These are phyloP conservation scores for Paratilapia polleni DNA, from an alignment of 2,113 vertebrate genomes.

Conservation along the genomic window DNA sequence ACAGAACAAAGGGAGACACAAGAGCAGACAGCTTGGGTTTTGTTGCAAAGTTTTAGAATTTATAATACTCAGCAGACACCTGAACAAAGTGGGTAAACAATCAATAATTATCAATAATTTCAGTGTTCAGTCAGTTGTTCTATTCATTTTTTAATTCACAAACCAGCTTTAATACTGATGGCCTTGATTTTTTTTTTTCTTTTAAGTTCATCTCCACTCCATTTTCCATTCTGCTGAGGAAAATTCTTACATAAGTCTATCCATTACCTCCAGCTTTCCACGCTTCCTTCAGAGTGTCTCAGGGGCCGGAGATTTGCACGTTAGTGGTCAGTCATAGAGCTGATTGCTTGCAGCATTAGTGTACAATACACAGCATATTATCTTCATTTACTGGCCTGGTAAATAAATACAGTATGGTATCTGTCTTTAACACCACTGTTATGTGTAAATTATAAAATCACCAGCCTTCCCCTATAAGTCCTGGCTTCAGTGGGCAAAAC, in stretches of 20 bases:
- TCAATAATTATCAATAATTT: background rate
- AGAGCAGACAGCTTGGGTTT: slow-evolving; percentile 47
- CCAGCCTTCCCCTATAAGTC: background rate
- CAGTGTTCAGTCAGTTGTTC: background rate
- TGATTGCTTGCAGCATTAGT: too few relatives aligned
- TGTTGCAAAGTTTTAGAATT: slow-evolving; percentile 33
- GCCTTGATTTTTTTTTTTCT: too few relatives aligned
- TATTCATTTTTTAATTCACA: background rate
- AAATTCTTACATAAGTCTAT: background rate
- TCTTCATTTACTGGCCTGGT: background rate
- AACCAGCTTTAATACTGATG: background rate
- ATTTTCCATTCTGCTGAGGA: background rate
- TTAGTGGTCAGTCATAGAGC: background rate
- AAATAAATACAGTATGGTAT: background rate
- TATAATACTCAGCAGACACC: background rate
- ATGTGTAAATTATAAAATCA: background rate
- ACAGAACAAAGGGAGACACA: slow-evolving; percentile 36
- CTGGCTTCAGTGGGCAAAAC: background rate
- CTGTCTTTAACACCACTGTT: background rate
- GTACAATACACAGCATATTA: background rate
- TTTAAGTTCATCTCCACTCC: background rate
- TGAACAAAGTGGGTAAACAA: background rate
- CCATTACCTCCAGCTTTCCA: background rate
- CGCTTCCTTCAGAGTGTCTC: background rate
- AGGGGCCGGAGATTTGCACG: background rate